Evolutionary conservation across 2,888 invertebrate species (phyloP), one percentile per base, ranked within the genome.

Genomic region (Ferrisia virgata): DNA sequence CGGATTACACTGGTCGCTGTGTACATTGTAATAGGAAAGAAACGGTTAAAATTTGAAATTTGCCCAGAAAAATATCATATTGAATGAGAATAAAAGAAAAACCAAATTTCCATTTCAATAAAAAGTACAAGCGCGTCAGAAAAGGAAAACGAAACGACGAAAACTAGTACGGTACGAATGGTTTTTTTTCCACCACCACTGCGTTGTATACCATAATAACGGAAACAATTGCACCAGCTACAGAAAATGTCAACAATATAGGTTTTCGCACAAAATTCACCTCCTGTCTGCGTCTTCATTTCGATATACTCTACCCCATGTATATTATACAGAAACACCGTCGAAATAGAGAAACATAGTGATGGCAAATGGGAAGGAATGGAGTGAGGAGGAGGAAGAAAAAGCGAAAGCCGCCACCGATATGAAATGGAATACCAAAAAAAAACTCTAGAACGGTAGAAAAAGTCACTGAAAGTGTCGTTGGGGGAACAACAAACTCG

Each of bases 401-500:
- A 53, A 13, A 36, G 22, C 6, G 8, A 76, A 76, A 76, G 36
- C 36, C n/a, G 36, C 18, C 72, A 22, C 69, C 72, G 36, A 76
- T 18, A 36, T 76, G 72, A 76, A 76, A 76, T 76, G 72, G 72
- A 76, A 76, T 76, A 76, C 72, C 72, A 36, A 76, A 76, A 36
- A 76, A 76, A 76, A 76, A 76, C 72, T 33, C 72, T 18, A 76
- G 36, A 76, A 36, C 18, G 18, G 72, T 76, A 33, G 33, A 76
- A 76, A 76, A 76, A 76, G 72, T 76, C 72, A 76, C 72, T 53
- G 53, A 53, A 80, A 80, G 31, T 80, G 53, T 80, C 80, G 80
- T 80, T 80, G 80, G 31, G 80, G 80, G 80, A 80, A 80, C 80
- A 33, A 80, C 80, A 80, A 80, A 80, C 40, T 80, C 80, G 31